A percentile compares a stretch with the other conserved stretches of the same genome.
phyloP scores from a whole-genome alignment of 2,888 invertebrate genomes.

The Blera fallax region DNA sequence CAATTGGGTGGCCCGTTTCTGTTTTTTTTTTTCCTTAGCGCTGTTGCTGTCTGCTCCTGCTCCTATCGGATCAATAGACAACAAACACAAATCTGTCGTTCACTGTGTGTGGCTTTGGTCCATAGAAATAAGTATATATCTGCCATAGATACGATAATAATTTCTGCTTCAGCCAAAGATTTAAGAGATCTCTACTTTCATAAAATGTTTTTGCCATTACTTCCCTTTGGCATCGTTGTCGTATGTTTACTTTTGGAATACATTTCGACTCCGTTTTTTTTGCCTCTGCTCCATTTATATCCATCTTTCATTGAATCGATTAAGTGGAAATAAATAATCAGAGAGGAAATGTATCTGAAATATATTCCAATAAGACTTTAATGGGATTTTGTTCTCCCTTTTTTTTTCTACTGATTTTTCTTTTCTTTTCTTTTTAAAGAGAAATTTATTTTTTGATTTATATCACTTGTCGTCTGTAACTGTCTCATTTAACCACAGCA shows the following conservation, averaged over 20 bases:
- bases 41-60: conserved; percentile 29
- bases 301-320: conserved; percentile 47
- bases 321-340: conserved; percentile 60
- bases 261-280: not conserved
- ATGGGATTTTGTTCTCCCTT: not conserved
- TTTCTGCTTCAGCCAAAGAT: conserved; percentile 43
- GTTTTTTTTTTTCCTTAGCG: conserved; percentile 6
- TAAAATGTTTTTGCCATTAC: conserved; percentile 39
- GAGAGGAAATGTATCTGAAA: conserved; percentile 34
- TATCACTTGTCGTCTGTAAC: conserved; percentile 38
- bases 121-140: not conserved
- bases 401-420: not conserved
- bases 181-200: conserved; percentile 52
- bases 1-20: conserved; percentile 47
- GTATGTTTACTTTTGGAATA: conserved; percentile 49
- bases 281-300: not conserved
- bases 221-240: conserved; percentile 24
- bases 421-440: not conserved
- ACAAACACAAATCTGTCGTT: conserved; percentile 44
- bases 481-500: conserved; percentile 38
- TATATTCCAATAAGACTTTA: conserved; percentile 33
- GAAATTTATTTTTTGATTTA: conserved; percentile 9
- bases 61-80: conserved; percentile 39
- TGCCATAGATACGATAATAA: conserved; percentile 45
- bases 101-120: not conserved